Percentiles rank a stretch among this genome's conserved stretches.
Conservation (phyloP, 2,797 vertebrate genomes). For the Urophycis tenuis region DNA sequence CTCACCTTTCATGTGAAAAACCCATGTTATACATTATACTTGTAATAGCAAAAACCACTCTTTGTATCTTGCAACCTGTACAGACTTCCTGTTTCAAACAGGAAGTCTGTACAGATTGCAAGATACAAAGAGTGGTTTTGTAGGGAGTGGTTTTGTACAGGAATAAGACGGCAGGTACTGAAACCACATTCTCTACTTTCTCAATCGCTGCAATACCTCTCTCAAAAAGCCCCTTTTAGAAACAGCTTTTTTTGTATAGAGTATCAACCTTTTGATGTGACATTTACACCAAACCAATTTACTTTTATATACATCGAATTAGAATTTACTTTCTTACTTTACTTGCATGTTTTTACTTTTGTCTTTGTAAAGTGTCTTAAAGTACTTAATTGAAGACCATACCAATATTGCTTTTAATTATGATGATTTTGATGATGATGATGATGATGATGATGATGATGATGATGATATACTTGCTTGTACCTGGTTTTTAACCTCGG, state of each 20-base stretch:
- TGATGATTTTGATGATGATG: neutral
- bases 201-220: neutral
- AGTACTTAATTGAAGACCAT: neutral
- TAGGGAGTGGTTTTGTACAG: neutral
- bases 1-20: neutral
- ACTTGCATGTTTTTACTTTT: neutral
- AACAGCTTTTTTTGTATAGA: neutral
- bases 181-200: neutral
- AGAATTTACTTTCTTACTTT: neutral
- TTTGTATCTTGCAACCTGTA: no score
- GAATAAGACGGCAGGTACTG: no score
- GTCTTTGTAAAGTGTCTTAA: neutral
- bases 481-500: slow-evolving; percentile 82
- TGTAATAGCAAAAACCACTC: no score
- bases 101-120: no score
- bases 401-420: neutral
- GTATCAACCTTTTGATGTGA: neutral
- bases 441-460: neutral
- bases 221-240: neutral
- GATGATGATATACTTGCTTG: neutral
- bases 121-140: neutral
- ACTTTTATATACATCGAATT: neutral
- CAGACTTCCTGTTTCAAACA: slow-evolving; percentile 1
- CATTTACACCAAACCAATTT: neutral
- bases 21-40: neutral